A percentile compares a stretch with the other conserved stretches of the same genome.
phyloP scores from a whole-genome alignment of 2,797 vertebrate species.

The Trachurus trachurus region DNA sequence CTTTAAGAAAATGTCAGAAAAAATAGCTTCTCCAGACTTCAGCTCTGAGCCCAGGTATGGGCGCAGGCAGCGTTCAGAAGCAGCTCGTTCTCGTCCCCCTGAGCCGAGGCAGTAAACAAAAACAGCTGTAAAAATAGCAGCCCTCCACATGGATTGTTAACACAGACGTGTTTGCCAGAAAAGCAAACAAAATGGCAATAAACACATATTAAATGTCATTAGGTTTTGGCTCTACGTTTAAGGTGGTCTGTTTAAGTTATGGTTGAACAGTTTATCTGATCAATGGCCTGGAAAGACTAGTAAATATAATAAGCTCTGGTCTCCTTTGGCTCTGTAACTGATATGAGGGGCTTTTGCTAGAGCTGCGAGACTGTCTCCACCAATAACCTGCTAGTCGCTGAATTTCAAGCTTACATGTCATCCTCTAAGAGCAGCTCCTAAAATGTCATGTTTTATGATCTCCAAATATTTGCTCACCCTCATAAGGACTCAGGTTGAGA shows the following conservation, averaged over 20 bases:
- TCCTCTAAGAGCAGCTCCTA: constrained; percentile 33
- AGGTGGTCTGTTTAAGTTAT: constrained; percentile 40
- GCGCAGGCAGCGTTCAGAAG: constrained; percentile 27
- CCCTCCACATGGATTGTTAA: constrained; percentile 41
- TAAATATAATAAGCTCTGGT: constrained; percentile 25
- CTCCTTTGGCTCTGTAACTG: constrained; percentile 1
- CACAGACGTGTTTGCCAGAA: constrained; percentile 45
- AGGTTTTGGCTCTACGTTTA: constrained; percentile 31
- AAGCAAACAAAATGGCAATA: constrained; percentile 60
- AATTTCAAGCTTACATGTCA: constrained; percentile 39
- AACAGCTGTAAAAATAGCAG: constrained; percentile 68
- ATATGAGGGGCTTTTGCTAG: constrained; percentile 4
- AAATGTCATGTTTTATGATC: constrained; percentile 65
- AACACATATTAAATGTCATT: constrained; percentile 63
- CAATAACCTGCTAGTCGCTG: constrained; percentile 22
- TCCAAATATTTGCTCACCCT: constrained; percentile 59
- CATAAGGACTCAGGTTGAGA: constrained; percentile 27
- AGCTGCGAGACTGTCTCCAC: background rate
- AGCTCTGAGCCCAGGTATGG: constrained; percentile 49
- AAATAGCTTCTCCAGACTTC: constrained; percentile 60
- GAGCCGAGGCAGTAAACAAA: constrained; percentile 64
- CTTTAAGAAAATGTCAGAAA: constrained; percentile 21
- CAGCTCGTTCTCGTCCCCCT: constrained; percentile 15
- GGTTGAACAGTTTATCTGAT: constrained; percentile 42
- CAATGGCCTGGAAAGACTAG: constrained; percentile 41